These are phyloP conservation scores for Crenichthys baileyi DNA, from an alignment of 2,797 vertebrate species.

Conservation along the genomic window DNA sequence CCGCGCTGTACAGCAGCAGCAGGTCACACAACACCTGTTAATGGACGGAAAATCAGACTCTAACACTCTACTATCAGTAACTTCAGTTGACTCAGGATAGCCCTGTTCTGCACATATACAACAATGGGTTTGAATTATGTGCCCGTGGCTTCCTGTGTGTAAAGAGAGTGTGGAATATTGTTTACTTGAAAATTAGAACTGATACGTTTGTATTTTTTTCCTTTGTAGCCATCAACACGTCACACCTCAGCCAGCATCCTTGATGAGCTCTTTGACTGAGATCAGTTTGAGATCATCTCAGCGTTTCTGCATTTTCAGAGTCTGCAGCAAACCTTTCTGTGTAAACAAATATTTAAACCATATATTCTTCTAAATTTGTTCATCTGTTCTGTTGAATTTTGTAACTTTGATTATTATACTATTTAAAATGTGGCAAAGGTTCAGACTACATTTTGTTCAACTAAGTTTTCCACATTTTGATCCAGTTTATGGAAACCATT, in stretches of 20 bases:
- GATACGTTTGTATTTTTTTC: slow-evolving; percentile 8
- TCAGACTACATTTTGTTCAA: slow-evolving; percentile 22
- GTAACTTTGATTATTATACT: slow-evolving; percentile 16
- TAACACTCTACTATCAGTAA: no score
- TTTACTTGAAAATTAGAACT: slow-evolving; percentile 14
- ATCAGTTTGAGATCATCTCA: background rate
- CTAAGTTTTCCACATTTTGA: slow-evolving; percentile 12
- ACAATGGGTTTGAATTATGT: background rate
- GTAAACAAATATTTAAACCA: background rate
- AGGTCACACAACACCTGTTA: slow-evolving; percentile 89
- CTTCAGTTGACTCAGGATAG: background rate
- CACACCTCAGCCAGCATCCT: slow-evolving; percentile 62
- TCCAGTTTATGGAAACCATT: background rate
- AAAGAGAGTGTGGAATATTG: background rate
- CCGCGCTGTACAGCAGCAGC: slow-evolving; percentile 83
- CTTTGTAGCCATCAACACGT: slow-evolving; percentile 71
- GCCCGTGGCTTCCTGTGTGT: background rate
- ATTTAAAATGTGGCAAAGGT: slow-evolving; percentile 6
- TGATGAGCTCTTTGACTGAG: slow-evolving; percentile 83
- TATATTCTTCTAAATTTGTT: slow-evolving; percentile 16
- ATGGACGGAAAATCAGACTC: background rate
- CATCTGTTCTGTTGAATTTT: slow-evolving; percentile 3
- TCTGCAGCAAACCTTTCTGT: slow-evolving; percentile 9
- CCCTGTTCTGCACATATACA: background rate
- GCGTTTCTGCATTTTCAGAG: background rate